A percentile compares a stretch with the other conserved stretches of the same genome.
These are phyloP conservation scores for Anthopleura xanthogrammica DNA, from an alignment of 92 coral and sea anemone species.

Conservation along the genomic window DNA sequence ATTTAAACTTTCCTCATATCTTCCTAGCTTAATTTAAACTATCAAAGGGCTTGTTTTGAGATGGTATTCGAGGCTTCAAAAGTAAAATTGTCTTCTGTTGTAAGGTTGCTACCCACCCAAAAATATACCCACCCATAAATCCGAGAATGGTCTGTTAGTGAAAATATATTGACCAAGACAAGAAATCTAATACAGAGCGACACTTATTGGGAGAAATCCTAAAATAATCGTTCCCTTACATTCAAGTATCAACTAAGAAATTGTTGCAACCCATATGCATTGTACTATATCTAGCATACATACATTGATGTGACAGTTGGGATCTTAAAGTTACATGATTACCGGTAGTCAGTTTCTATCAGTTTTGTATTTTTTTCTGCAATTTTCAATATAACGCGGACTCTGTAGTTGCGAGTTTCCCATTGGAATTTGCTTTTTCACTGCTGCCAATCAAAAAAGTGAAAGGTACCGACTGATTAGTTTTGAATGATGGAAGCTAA, in stretches of 20 bases:
- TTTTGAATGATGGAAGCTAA: too few species aligned
- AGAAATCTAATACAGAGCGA: background rate
- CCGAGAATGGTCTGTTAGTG: background rate
- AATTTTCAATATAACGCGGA: too few species aligned
- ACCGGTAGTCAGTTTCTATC: too few species aligned
- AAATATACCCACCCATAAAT: background rate
- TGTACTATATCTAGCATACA: background rate
- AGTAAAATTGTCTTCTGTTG: background rate
- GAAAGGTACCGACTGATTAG: too few species aligned
- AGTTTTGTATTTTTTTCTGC: too few species aligned
- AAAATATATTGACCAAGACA: background rate
- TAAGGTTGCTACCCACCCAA: constrained; percentile 1
- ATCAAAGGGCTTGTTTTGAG: background rate
- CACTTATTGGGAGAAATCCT: background rate
- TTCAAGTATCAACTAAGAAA: too few species aligned
- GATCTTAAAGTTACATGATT: too few species aligned
- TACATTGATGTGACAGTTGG: background rate
- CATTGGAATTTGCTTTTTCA: too few species aligned
- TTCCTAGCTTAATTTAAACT: background rate
- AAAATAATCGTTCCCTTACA: background rate
- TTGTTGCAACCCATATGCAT: too few species aligned
- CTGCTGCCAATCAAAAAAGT: too few species aligned
- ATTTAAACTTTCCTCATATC: background rate
- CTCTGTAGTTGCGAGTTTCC: too few species aligned
- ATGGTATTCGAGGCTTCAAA: background rate